Percentiles rank a stretch among this genome's conserved stretches.
Evolutionary conservation across 2,888 invertebrate genomes (phyloP).

Genomic region (Drosophila rubida): DNA sequence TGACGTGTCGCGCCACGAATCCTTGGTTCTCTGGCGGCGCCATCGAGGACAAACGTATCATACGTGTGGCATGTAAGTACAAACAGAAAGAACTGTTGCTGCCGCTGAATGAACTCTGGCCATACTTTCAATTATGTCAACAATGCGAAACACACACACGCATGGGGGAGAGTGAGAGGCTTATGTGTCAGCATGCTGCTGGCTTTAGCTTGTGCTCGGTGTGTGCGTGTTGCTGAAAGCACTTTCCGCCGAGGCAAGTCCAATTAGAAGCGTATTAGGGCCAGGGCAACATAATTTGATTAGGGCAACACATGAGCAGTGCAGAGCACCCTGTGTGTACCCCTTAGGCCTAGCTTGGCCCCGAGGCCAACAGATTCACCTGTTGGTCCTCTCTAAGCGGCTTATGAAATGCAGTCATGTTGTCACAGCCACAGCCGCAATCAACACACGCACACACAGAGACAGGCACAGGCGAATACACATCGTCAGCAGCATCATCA

Average conservation of each 20-base stretch:
- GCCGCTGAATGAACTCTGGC: slow-evolving; percentile 33
- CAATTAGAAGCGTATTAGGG: slow-evolving; percentile 74
- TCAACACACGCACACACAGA: no score
- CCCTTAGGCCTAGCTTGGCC: slow-evolving; percentile 11
- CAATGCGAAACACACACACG: slow-evolving; percentile 26
- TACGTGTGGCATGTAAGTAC: slow-evolving; percentile 94
- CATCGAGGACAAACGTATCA: slow-evolving; percentile 90
- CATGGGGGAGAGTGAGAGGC: slow-evolving; percentile 24
- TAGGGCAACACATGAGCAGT: slow-evolving; percentile 29
- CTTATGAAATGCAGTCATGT: slow-evolving; percentile 70
- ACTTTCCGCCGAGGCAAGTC: slow-evolving; percentile 59
- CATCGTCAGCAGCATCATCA: slow-evolving; percentile 9
- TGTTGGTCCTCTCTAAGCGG: slow-evolving; percentile 65
- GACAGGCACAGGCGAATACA: no score
- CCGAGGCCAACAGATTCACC: slow-evolving; percentile 30
- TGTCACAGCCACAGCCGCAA: slow-evolving; percentile 24
- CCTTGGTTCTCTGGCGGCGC: slow-evolving; percentile 93
- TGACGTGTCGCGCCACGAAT: slow-evolving; percentile 94
- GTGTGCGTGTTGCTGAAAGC: slow-evolving; percentile 26
- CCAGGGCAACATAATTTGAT: slow-evolving; percentile 67
- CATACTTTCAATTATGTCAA: slow-evolving; percentile 56
- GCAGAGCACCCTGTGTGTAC: neutral
- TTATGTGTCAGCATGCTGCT: slow-evolving; percentile 35
- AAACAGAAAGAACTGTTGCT: slow-evolving; percentile 12
- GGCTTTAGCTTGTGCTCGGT: slow-evolving; percentile 10